Evolutionary conservation across 2,888 invertebrate species (phyloP), one percentile per base, ranked within the genome.

Genomic region (Harmothoe impar): DNA sequence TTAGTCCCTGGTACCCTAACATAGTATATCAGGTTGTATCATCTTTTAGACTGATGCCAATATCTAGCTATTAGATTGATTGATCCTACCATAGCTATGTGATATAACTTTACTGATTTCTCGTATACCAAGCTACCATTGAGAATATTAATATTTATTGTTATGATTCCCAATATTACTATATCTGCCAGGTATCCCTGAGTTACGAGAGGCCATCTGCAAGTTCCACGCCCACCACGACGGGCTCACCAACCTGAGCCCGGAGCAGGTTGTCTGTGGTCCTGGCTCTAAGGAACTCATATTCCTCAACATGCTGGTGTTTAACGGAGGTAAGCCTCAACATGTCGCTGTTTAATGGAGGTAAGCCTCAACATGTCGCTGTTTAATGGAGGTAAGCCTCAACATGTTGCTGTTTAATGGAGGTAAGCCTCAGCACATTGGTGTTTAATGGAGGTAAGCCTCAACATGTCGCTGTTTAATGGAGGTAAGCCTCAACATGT

Each of bases 261-360:
- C 94, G 0, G 94, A 94, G n/a, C 92, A 95, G 89, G 92, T 95
- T 81, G 93, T 95, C 12, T 94, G 95, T 0, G 95, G 94, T 0
- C 95, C 95, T 0, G 96, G 96, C 5, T 94, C 95, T 91, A 96
- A 96, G 92, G 95, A 95, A 90, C 93, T 95, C 31, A 95, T 96
- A 90, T 95, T 94, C 92, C 93, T 95, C 0, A 91, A 94, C 17
- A 91, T 95, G 92, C 93, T 92, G 54, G 93, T 95, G 15, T 95
- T 95, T 91, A 92, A 94, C 88, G 95, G 95, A 92, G 94, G 95
- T 95, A 25, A 51, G 90, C 29, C 7, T 62, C 1, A n/a, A 62
- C 3, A 43, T 43, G 43, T 43, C 10, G 43, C 5, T 43, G 43
- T 10, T 43, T 43, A 43, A 43, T 43, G 43, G 43, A 43, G 3